Evolutionary conservation across 2,113 vertebrate genomes (phyloP).

Genomic region (Phoenicopterus ruber): DNA sequence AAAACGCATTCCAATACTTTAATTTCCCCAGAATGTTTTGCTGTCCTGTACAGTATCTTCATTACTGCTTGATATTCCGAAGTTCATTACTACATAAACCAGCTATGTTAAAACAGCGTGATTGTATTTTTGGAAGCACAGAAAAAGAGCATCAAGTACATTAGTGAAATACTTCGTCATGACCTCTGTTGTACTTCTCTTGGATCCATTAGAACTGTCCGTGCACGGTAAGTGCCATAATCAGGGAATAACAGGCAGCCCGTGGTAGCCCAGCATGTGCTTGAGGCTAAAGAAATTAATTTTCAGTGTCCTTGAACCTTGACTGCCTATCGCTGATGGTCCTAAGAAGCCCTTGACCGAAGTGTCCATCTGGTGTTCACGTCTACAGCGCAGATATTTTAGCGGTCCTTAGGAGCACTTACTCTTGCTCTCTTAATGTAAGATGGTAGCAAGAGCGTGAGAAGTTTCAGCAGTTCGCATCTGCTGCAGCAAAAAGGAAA

Average conservation of each 20-base stretch:
- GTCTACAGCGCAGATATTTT: background rate
- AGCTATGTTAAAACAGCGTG: conserved; percentile 32
- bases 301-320: background rate
- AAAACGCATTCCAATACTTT: background rate
- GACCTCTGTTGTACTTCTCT: conserved; percentile 31
- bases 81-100: conserved; percentile 18
- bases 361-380: background rate
- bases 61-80: background rate
- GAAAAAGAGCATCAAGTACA: background rate
- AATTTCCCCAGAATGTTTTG: background rate
- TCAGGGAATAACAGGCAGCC: background rate
- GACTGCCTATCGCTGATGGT: background rate
- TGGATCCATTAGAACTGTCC: conserved; percentile 2
- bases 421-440: background rate
- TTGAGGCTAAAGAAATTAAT: background rate
- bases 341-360: background rate
- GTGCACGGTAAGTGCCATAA: background rate
- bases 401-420: background rate
- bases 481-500: conserved; percentile 29
- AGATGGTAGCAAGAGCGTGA: conserved; percentile 52
- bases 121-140: conserved; percentile 50
- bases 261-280: background rate
- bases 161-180: conserved; percentile 14
- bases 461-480: conserved; percentile 39
- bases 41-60: conserved; percentile 26